A percentile compares a stretch with the other conserved stretches of the same genome.
Evolutionary conservation across 37 sponge, comb jelly and placozoan genomes (phyloP).

Genomic region (Cladorhizidae sp.): DNA sequence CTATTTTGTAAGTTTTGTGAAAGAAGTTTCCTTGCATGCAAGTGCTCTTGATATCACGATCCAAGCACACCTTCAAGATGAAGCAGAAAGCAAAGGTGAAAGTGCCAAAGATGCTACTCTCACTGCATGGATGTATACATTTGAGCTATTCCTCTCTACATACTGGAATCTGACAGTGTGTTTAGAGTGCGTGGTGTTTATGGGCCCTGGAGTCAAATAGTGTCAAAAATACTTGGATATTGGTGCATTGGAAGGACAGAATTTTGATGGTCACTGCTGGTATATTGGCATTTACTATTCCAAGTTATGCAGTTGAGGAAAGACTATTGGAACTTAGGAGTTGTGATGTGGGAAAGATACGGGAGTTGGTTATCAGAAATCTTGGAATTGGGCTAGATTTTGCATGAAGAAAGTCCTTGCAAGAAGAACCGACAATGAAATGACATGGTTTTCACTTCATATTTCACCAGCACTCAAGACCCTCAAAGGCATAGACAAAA

Average conservation of each 20-base stretch:
- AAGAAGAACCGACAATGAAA: background rate
- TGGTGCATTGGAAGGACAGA: background rate
- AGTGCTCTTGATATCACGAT: slow-evolving; percentile 18
- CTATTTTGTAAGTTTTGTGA: slow-evolving; percentile 27
- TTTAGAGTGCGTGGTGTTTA: slow-evolving; percentile 24
- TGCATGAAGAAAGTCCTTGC: background rate
- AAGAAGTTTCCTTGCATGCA: background rate
- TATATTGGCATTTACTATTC: slow-evolving; percentile 18
- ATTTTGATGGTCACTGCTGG: slow-evolving; percentile 16
- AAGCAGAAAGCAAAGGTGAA: background rate
- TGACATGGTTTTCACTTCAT: slow-evolving; percentile 60
- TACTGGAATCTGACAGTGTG: slow-evolving; percentile 31
- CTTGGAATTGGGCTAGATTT: slow-evolving; percentile 22
- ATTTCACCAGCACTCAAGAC: slow-evolving; percentile 59
- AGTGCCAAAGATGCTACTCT: background rate
- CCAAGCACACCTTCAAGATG: background rate
- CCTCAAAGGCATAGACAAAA: slow-evolving; percentile 29
- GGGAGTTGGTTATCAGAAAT: slow-evolving; percentile 1
- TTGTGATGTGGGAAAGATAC: background rate
- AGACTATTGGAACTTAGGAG: background rate
- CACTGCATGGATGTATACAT: slow-evolving; percentile 21
- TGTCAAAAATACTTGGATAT: background rate
- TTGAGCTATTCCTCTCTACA: slow-evolving; percentile 22
- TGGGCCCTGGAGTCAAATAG: slow-evolving; percentile 49
- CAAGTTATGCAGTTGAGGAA: background rate